phyloP scores from a whole-genome alignment of 2,888 invertebrate species.

The Tenthredo notha region DNA sequence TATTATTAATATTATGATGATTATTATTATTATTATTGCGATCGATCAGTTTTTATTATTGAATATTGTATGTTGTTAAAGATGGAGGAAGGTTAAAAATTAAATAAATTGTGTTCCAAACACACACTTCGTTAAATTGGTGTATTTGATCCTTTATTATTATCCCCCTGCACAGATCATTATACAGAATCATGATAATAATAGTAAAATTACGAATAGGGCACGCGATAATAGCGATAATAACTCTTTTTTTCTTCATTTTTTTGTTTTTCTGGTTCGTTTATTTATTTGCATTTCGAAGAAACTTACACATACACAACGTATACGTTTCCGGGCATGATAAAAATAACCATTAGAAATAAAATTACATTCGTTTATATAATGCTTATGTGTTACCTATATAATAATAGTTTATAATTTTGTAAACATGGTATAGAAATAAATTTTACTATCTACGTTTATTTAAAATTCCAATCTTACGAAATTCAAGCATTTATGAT shows the following conservation, averaged over 20 bases:
- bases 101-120: conserved; percentile 70
- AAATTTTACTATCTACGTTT: conserved; percentile 46
- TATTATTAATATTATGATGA: conserved; percentile 67
- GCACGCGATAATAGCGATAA: not conserved
- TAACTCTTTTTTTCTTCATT: no score
- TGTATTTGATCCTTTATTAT: conserved; percentile 1
- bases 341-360: conserved; percentile 29
- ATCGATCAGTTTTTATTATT: conserved; percentile 74
- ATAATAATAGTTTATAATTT: conserved; percentile 18
- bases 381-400: not conserved
- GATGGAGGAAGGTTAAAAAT: conserved; percentile 76
- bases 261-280: not conserved
- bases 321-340: not conserved
- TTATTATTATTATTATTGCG: conserved; percentile 70
- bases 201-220: not conserved
- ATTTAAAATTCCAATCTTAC: conserved; percentile 8
- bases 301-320: conserved; percentile 31
- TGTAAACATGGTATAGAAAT: conserved; percentile 42
- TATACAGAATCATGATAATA: not conserved
- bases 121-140: conserved; percentile 72
- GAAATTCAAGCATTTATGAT: conserved; percentile 18
- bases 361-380: conserved; percentile 46
- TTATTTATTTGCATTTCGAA: conserved; percentile 25
- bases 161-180: not conserved
- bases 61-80: conserved; percentile 78